Base-by-base conservation (phyloP, 2,113 vertebrate species). In the Saimiri boliviensis region DNA sequence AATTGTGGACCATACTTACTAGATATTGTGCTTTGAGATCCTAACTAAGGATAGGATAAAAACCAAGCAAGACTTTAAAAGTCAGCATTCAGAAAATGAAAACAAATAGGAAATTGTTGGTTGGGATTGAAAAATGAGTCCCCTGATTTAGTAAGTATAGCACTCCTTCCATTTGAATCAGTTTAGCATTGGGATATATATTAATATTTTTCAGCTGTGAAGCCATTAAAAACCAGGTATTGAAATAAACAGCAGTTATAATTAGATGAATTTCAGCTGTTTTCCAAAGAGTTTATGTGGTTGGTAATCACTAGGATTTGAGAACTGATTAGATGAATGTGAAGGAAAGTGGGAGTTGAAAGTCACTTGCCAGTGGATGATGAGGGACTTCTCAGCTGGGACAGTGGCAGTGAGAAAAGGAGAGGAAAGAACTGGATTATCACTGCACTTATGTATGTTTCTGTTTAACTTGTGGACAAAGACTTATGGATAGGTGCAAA, bases 11-110 rank as follows among this genome's bases (percentile, higher is more conserved):
- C 23, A 14, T 40, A 21, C 58, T 76, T 77, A 70, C 20, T 92
- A 17, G 68, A 27, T 77, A 79, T 82, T 90, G 13, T 95, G n/a
- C 54, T 95, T 94, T 92, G 71, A 86, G 66, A 19, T 91, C 58
- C 70, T 94, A 92, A 23, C 40, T 91, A 63, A 49, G 63, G 56
- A 82, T 35, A 88, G 71, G 47, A 60, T 56, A 47, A 87, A 89
- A 89, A 52, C 16, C 25, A 84, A 84, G 49, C 25, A 60, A 95
- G 47, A 73, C 60, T 84, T 3, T 71, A 92, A 89, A 77, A 32
- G 54, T 45, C 45, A 49, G 45, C 54, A 83, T 77, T 80, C 37
- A 81, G 89, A 76, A 79, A 92, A 42, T 89, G 81, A 91, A 92
- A 95, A 82, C 58, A 73, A 60, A 74, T 73, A 87, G 25, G 87